These are phyloP conservation scores for Trichosurus vulpecula DNA, from an alignment of 2,797 vertebrate genomes.

Conservation along the genomic window DNA sequence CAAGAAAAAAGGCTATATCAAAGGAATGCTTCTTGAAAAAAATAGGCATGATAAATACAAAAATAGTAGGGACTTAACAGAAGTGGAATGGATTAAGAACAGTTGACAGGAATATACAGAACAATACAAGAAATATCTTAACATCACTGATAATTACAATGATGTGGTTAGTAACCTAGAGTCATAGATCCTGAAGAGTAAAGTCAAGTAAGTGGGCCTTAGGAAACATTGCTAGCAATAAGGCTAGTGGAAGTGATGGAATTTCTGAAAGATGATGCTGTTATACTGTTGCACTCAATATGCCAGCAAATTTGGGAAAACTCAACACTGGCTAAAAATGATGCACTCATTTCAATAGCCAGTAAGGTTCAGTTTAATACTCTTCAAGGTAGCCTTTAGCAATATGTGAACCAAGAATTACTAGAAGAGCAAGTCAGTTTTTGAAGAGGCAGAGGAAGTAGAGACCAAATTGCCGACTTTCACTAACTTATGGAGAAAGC, in stretches of 20 bases:
- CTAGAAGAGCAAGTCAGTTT: not conserved
- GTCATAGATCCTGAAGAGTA: not conserved
- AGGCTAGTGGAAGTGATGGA: not conserved
- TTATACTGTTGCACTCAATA: not conserved
- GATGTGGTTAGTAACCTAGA: not conserved
- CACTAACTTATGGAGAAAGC: not conserved
- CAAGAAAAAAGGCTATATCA: not conserved
- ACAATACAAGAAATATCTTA: not conserved
- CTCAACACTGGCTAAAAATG: not conserved
- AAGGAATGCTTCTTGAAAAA: not conserved
- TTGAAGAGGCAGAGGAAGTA: not conserved
- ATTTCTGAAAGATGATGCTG: not conserved
- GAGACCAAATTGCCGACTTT: not conserved
- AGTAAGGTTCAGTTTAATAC: not conserved
- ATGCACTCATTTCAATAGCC: not conserved
- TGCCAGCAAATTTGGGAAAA: not conserved
- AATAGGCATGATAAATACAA: not conserved
- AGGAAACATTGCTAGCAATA: not conserved
- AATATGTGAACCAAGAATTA: not conserved
- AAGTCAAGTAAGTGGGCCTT: not conserved
- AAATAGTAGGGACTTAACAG: not conserved
- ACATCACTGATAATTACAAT: not conserved
- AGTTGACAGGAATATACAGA: not conserved
- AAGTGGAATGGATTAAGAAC: not conserved
- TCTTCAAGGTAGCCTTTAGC: not conserved